phyloP scores from a whole-genome alignment of 2,113 vertebrate genomes.

The Cepphus grylle region DNA sequence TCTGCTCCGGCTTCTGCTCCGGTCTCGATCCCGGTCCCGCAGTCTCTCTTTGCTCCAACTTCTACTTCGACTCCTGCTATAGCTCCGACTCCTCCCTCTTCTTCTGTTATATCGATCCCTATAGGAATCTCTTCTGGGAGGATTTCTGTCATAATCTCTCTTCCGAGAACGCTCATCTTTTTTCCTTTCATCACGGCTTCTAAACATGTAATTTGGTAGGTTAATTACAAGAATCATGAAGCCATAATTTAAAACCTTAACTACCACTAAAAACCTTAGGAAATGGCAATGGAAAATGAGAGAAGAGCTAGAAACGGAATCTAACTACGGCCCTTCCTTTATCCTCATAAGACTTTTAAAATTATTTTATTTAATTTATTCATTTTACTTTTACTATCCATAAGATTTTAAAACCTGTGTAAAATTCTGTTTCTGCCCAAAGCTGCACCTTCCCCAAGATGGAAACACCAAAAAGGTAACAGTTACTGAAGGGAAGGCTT shows the following conservation, averaged over 20 bases:
- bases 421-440: neutral
- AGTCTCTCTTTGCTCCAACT: slow-evolving; percentile 93
- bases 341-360: neutral
- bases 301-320: neutral
- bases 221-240: neutral
- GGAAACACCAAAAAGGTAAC: neutral
- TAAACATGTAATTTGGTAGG: slow-evolving; percentile 51
- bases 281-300: neutral
- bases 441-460: neutral
- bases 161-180: slow-evolving; percentile 95
- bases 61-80: slow-evolving; percentile 91
- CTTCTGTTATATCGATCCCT: slow-evolving; percentile 94
- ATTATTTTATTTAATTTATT: neutral
- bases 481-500: neutral
- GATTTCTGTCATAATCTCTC: slow-evolving; percentile 92
- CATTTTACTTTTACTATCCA: neutral
- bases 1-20: slow-evolving; percentile 84
- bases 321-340: neutral
- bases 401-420: neutral
- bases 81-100: slow-evolving; percentile 90
- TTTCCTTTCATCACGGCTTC: slow-evolving; percentile 93
- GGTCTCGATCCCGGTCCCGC: slow-evolving; percentile 87
- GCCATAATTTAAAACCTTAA: neutral
- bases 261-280: neutral
- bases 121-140: slow-evolving; percentile 90